Evolutionary conservation across 2,888 invertebrate genomes (phyloP).

Genomic region (Sussaba pulchella): DNA sequence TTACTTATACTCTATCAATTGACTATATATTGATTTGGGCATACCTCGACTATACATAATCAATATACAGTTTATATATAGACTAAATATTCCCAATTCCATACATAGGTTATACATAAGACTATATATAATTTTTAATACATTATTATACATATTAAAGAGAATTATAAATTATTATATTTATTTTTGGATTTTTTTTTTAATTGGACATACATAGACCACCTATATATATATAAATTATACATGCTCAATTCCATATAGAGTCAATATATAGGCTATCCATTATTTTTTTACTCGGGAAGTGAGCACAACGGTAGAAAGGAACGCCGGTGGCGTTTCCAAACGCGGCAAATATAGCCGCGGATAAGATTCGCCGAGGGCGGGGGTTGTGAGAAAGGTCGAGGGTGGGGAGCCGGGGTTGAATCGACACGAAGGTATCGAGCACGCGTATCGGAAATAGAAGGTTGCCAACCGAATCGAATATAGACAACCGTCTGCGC

Average conservation of each 20-base stretch:
- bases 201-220: too few species aligned
- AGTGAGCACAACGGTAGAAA: conserved; percentile 15
- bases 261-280: too few species aligned
- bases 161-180: too few species aligned
- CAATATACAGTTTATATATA: conserved; percentile 1
- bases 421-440: conserved; percentile 60
- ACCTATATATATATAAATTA: too few species aligned
- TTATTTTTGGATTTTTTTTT: too few species aligned
- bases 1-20: too few species aligned
- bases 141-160: too few species aligned
- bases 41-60: too few species aligned
- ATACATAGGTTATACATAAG: too few species aligned
- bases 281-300: too few species aligned
- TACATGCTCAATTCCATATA: not conserved
- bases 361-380: not conserved
- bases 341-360: conserved; percentile 33
- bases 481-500: conserved; percentile 23
- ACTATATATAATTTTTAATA: too few species aligned
- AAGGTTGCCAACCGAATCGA: conserved; percentile 60
- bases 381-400: not conserved
- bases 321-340: conserved; percentile 3
- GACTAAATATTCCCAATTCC: not conserved
- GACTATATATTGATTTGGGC: too few species aligned
- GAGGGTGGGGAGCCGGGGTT: conserved; percentile 6
- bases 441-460: conserved; percentile 67